phyloP scores from a whole-genome alignment of 2,797 vertebrate genomes.

The Propithecus deckenii region DNA sequence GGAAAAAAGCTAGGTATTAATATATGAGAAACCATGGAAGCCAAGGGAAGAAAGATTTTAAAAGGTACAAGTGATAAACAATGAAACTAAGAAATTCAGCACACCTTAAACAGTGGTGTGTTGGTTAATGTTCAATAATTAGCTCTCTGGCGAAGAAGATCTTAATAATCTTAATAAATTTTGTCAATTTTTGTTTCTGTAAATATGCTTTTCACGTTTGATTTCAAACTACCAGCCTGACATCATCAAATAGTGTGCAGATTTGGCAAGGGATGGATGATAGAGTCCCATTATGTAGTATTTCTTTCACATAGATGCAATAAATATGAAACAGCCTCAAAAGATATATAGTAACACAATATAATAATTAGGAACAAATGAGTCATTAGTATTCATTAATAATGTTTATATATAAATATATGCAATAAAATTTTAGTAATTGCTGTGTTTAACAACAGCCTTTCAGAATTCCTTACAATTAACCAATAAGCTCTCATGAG shows the following conservation, averaged over 20 bases:
- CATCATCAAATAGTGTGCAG: not conserved
- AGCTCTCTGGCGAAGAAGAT: not conserved
- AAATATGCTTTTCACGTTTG: not conserved
- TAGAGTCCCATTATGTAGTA: not conserved
- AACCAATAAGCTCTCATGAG: not conserved
- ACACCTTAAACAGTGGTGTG: not conserved
- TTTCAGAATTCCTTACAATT: not conserved
- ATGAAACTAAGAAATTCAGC: not conserved
- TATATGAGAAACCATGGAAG: not conserved
- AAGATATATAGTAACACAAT: not conserved
- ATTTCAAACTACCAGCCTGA: not conserved
- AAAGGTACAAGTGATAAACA: not conserved
- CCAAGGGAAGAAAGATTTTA: not conserved
- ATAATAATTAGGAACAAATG: not conserved
- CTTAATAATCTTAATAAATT: not conserved
- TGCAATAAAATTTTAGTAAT: not conserved
- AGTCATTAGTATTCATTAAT: not conserved
- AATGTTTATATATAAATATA: not conserved
- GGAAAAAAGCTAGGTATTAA: not conserved
- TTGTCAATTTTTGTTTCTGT: not conserved
- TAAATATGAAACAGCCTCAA: not conserved
- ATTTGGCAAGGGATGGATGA: not conserved
- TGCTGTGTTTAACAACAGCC: not conserved
- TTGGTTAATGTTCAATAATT: not conserved
- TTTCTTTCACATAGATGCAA: not conserved